Base-by-base conservation (phyloP, 2,888 invertebrate genomes). In the Polyploca ridens region DNA sequence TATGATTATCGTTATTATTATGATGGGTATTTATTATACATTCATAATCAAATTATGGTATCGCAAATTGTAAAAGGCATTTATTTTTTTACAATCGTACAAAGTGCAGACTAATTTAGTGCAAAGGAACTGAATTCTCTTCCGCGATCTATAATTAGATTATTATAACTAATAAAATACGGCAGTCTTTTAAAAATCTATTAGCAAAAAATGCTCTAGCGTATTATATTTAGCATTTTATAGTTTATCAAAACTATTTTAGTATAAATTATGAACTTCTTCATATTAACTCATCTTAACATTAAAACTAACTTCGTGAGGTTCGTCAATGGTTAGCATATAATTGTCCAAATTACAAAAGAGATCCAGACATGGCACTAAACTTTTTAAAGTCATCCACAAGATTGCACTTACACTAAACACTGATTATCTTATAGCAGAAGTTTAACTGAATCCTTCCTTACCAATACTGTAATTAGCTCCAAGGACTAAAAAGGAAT, bases 381-480 rank as follows among this genome's bases (percentile, higher is more conserved):
- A 27, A 27, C 27, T 27, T 27, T 27, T 27, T 27, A 27, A 27
- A 27, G 27, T 27, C 27, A 27, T 27, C 27, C 27, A 27, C 27
- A 27, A 27, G 27, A 27, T 27, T 27, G 27, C 27, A 27, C 27
- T 27, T 1, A 27, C 27, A 27, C 27, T 27, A 7, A 35, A 7
- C 1, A 3, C 1, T 35, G 7, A 4, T 35, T 35, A 35, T 6
- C 7, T 35, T 35, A 35, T 35, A 11, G 8, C 41, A 41, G 27
- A 41, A 41, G 41, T 3, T 41, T 41, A 7, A 46, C 3, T 4
- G 0, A 7, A 6, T 54, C 44, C 75, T 81, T 54, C 44, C 75
- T 81, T 69, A 89, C 89, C 89, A 27, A 86, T 64, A 44, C 83
- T 76, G 3, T 71, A 19, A n/a, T 85, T 79, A 6, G 84, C 72